Evolutionary conservation across 2,113 vertebrate genomes (phyloP), one percentile per base, ranked within the genome.

Genomic region (Dipodomys merriami): DNA sequence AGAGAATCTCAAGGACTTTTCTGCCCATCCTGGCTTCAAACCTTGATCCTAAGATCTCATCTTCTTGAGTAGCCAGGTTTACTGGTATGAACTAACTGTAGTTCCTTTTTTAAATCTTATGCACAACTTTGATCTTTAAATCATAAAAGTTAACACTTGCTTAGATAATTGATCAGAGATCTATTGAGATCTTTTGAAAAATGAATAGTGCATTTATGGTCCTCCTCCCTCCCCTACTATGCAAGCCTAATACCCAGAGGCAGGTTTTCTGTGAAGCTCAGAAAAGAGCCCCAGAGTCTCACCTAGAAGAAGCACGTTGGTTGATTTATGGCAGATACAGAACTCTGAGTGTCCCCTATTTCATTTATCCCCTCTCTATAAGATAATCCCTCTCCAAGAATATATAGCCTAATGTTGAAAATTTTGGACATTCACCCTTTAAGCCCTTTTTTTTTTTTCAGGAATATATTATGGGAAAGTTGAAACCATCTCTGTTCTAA

Each of bases 161-260:
- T 86, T 69, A 73, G 94, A 73, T 86, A 91, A 76, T 95, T 71
- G n/a, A 44, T 78, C 74, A 76, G 90, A 30, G 95, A 67, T 80
- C 86, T 65, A 13, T 92, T 90, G 83, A 39, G 33, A 94, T 65
- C 78, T 89, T 87, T 78, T 90, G 39, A 96, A 95, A 27, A 57
- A 57, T 10, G 15, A 57, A 57, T 10, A 57, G 53, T 57, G 53
- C 53, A 57, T 57, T 57, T 57, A 67, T 57, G 93, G 91, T 87
- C 93, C 60, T 91, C 53, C 53, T 4, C 53, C 53, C 53, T 16
- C 15, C 53, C 53, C 4, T 18, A 64, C 73, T 88, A 81, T 96
- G 35, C 83, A 53, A 94, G 96, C 81, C 76, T 89, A 94, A 57
- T 39, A 91, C 83, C 90, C 64, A 96, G 88, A 96, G 82, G 33